phyloP scores from a whole-genome alignment of 2,888 invertebrate genomes.

The Baccha elongata region DNA sequence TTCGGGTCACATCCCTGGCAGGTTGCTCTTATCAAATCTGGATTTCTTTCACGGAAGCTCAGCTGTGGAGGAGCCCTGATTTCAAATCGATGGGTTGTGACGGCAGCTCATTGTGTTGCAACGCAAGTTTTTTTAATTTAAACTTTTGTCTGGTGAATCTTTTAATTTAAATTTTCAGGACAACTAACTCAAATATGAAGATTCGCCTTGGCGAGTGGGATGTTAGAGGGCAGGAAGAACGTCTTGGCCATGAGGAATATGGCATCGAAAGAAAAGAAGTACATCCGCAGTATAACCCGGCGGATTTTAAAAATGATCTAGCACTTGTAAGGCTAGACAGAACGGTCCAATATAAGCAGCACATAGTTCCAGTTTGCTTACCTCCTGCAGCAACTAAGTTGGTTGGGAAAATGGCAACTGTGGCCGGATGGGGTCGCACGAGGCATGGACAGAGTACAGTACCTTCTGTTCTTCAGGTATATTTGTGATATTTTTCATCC shows the following conservation, averaged over 20 bases:
- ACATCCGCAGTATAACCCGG: conserved; percentile 94
- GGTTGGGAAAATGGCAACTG: conserved; percentile 94
- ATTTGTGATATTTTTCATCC: not conserved
- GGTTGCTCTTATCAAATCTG: conserved; percentile 95
- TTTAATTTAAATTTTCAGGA: conserved; percentile 83
- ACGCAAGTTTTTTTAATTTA: conserved; percentile 86
- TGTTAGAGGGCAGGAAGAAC: conserved; percentile 91
- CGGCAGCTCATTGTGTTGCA: conserved; percentile 95
- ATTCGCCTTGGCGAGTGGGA: conserved; percentile 97
- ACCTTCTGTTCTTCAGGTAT: conserved; percentile 90
- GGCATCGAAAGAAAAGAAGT: conserved; percentile 95
- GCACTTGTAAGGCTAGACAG: conserved; percentile 91
- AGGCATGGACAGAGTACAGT: conserved; percentile 94
- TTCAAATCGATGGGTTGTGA: conserved; percentile 95
- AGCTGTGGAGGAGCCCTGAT: conserved; percentile 96
- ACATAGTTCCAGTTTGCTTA: conserved; percentile 95
- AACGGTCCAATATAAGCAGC: conserved; percentile 93
- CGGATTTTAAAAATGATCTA: conserved; percentile 95
- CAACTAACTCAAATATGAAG: conserved; percentile 93
- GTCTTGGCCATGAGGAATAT: conserved; percentile 93
- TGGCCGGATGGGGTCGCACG: conserved; percentile 96
- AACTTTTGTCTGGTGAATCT: not conserved
- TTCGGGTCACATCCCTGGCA: conserved; percentile 98
- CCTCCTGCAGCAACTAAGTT: conserved; percentile 91
- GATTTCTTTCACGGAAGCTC: conserved; percentile 93